Evolutionary conservation across 2,113 vertebrate species (phyloP).

Genomic region (Nothoprocta pentlandii): DNA sequence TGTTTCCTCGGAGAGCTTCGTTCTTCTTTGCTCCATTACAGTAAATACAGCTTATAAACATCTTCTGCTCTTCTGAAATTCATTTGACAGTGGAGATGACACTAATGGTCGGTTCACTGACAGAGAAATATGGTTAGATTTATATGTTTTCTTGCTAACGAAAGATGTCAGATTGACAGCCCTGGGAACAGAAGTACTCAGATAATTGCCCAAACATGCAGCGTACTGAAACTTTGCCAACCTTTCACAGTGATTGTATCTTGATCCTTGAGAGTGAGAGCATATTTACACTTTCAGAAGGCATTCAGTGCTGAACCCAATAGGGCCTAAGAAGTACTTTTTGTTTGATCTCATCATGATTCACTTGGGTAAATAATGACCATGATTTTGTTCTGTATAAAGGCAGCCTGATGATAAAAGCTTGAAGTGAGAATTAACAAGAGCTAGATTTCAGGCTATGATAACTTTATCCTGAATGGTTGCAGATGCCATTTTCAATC

Average conservation of each 20-base stretch:
- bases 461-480: slow-evolving; percentile 11
- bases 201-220: slow-evolving; percentile 50
- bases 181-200: slow-evolving; percentile 51
- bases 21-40: neutral
- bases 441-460: neutral
- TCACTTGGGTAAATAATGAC: slow-evolving; percentile 44
- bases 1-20: neutral
- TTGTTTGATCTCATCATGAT: slow-evolving; percentile 43
- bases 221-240: slow-evolving; percentile 39
- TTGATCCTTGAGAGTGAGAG: slow-evolving; percentile 28
- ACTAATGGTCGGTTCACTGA: slow-evolving; percentile 13
- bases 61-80: slow-evolving; percentile 14
- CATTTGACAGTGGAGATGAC: neutral
- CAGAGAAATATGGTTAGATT: slow-evolving; percentile 17
- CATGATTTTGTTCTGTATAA: slow-evolving; percentile 22
- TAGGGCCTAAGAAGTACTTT: slow-evolving; percentile 26
- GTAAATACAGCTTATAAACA: slow-evolving; percentile 4
- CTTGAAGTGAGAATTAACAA: neutral
- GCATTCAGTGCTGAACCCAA: neutral
- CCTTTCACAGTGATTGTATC: slow-evolving; percentile 26
- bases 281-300: slow-evolving; percentile 18
- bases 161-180: slow-evolving; percentile 34
- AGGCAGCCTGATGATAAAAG: slow-evolving; percentile 26
- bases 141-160: slow-evolving; percentile 41
- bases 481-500: slow-evolving; percentile 14